A percentile compares a stretch with the other conserved stretches of the same genome.
Evolutionary conservation across 2,113 vertebrate species (phyloP).

Genomic region (Psittacara wagleri): DNA sequence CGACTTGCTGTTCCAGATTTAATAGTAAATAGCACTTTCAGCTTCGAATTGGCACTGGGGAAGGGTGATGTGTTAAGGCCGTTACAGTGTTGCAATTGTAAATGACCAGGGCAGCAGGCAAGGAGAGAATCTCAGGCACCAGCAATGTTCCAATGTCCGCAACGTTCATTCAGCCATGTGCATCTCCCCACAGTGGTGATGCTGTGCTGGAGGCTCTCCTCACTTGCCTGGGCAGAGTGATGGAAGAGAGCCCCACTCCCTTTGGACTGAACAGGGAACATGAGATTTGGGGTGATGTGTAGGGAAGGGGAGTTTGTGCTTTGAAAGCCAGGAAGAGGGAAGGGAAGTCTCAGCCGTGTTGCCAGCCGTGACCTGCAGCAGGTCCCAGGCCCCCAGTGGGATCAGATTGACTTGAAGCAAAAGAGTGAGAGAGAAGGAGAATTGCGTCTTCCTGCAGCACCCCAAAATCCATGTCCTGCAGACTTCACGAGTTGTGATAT

Average conservation of each 20-base stretch:
- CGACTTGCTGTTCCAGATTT: not conserved
- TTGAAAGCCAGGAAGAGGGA: not conserved
- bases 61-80: not conserved
- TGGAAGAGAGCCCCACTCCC: not conserved
- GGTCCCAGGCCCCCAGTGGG: not conserved
- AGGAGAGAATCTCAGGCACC: not conserved
- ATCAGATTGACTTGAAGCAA: not conserved
- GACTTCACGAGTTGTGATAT: not conserved
- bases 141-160: not conserved
- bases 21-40: not conserved
- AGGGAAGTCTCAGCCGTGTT: accelerated
- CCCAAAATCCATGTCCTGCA: not conserved
- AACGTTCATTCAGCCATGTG: not conserved
- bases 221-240: not conserved
- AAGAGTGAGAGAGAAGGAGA: not conserved
- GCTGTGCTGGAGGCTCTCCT: not conserved
- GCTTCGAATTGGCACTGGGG: not conserved
- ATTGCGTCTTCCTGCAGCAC: not conserved
- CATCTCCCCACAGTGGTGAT: accelerated
- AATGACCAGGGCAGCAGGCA: not conserved
- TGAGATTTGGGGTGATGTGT: accelerated
- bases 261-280: accelerated
- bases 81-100: not conserved
- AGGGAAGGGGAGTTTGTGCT: not conserved
- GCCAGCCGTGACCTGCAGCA: not conserved